Percentiles rank a stretch among this genome's conserved stretches.
Conservation (phyloP, 2,888 invertebrate genomes). For the Globia sparganii region DNA sequence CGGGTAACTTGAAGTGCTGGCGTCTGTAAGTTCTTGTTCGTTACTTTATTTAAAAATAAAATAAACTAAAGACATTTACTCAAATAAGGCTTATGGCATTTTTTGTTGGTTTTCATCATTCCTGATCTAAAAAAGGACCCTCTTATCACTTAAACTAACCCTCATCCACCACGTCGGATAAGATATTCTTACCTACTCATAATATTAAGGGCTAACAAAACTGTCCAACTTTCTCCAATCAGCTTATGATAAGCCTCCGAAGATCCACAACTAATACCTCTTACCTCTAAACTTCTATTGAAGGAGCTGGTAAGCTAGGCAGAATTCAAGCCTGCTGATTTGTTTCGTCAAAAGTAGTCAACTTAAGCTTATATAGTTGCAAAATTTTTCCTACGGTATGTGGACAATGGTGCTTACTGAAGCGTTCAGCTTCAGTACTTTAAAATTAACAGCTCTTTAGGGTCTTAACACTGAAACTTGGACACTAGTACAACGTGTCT, state of each 20-base stretch:
- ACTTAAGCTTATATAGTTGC: not conserved
- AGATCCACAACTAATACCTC: constrained; percentile 28
- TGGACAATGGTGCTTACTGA: not conserved
- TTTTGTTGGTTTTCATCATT: not conserved
- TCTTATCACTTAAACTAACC: not conserved
- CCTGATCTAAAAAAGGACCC: not conserved
- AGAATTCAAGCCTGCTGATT: not conserved
- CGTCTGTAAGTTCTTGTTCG: not conserved
- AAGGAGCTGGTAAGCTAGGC: constrained; percentile 17
- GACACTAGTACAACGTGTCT: not conserved
- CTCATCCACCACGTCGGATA: not conserved
- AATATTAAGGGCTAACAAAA: constrained; percentile 24
- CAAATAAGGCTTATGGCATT: not conserved
- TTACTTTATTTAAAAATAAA: not conserved
- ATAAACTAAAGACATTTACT: not conserved
- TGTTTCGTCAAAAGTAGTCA: not conserved
- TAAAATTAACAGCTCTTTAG: not conserved
- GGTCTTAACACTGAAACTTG: not conserved
- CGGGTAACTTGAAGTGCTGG: too few species aligned
- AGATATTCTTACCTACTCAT: not conserved
- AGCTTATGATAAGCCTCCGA: constrained; percentile 45
- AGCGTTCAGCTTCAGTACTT: not conserved
- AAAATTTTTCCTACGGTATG: not conserved
- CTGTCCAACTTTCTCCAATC: constrained; percentile 35
- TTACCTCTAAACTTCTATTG: constrained; percentile 25